Base-by-base conservation (phyloP, 2,888 invertebrate genomes). In the Biston stratarius region DNA sequence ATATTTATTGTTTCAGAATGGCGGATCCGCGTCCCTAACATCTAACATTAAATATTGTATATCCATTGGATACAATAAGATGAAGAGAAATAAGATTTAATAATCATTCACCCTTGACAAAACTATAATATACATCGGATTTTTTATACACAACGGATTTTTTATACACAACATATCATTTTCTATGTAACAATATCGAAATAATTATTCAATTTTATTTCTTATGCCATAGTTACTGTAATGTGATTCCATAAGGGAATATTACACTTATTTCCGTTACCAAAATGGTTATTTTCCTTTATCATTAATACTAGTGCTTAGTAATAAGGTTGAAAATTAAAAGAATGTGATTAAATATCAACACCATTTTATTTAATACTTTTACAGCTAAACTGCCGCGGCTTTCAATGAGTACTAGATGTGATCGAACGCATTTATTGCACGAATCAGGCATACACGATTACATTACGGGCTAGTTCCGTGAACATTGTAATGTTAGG, bases 351-450 rank as follows among this genome's bases (percentile, higher is more conserved):
- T 71, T 67, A 64, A 77, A 90, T 83, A 86, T 91, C 83, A 90
- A 92, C 90, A 89, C 90, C 86, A 83, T 91, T 91, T 38, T 90
- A 71, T 88, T 91, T 84, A 89, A 90, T 89, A 89, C 88, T 85
- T 86, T 78, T 44, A 36, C 71, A 70, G 71, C 71, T 65, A 71
- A 61, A 82, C 81, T 80, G 83, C 85, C 82, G 80, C 81, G 83
- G 83, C 80, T 86, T 86, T 75, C 82, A 83, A 74, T 75, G 76
- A 80, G 81, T 82, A 85, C 86, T 84, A 74, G 81, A 84, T 85
- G 87, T 85, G 85, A 86, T 85, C 77, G 76, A 69, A 69, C 83
- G 86, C 86, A 83, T 79, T 79, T 88, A 91, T 91, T 91, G 91
- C 91, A 91, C 91, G 81, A 81, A 82, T 79, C 72, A 58, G 57